Evolutionary conservation across 2,113 vertebrate genomes (phyloP).

Genomic region (Erythrocebus patas): DNA sequence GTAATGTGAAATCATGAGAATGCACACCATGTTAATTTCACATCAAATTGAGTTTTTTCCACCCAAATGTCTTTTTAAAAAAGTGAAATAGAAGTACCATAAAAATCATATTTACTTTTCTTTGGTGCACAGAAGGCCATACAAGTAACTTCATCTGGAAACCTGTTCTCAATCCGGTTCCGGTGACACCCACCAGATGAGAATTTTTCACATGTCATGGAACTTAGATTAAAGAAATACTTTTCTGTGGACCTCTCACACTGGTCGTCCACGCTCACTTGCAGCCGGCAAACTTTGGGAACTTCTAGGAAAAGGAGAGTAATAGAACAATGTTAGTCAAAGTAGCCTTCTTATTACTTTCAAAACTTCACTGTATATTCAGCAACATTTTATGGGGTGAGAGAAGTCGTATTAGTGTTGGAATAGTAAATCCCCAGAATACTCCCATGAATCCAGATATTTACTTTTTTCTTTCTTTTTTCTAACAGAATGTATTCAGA

Average conservation of each 20-base stretch:
- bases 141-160: slow-evolving; percentile 84
- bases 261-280: slow-evolving; percentile 76
- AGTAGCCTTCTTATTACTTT: neutral
- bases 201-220: slow-evolving; percentile 91
- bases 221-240: slow-evolving; percentile 93
- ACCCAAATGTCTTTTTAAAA: neutral
- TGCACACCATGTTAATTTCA: neutral
- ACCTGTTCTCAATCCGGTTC: slow-evolving; percentile 88
- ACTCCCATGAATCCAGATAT: neutral
- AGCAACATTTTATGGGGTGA: neutral
- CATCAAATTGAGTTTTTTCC: neutral
- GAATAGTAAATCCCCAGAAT: neutral
- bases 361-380: neutral
- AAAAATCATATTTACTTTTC: slow-evolving; percentile 82
- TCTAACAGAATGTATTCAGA: neutral
- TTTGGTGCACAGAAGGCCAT: slow-evolving; percentile 86
- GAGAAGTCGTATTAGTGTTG: neutral
- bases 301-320: slow-evolving; percentile 84
- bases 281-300: slow-evolving; percentile 88
- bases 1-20: neutral
- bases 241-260: slow-evolving; percentile 80
- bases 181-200: slow-evolving; percentile 84
- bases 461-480: neutral
- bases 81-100: neutral
- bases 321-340: neutral